These are phyloP conservation scores for Coenobita brevimanus DNA, from an alignment of 1,140 invertebrate genomes.

Conservation along the genomic window DNA sequence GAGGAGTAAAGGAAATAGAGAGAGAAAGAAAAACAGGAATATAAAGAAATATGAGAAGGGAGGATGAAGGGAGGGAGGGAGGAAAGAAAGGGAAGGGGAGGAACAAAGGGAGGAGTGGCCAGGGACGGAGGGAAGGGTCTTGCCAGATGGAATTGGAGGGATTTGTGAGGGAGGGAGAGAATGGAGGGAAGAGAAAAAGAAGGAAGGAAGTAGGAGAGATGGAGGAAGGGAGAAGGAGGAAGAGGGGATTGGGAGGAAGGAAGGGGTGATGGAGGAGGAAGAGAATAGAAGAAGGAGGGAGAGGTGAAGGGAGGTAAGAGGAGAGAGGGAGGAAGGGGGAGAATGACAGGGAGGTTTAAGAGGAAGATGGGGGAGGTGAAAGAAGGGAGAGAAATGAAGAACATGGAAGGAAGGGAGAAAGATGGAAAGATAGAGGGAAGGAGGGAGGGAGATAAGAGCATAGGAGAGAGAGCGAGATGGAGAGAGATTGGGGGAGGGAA, in stretches of 20 bases:
- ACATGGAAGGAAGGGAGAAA: too few relatives aligned
- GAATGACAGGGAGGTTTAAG: neutral
- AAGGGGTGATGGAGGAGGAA: neutral
- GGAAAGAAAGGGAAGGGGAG: too few relatives aligned
- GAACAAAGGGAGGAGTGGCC: too few relatives aligned
- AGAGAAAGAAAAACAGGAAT: too few relatives aligned
- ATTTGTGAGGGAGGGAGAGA: neutral
- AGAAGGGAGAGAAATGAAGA: neutral
- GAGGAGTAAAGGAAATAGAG: too few relatives aligned
- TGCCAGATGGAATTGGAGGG: neutral
- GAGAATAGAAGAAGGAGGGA: neutral
- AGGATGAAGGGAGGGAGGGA: too few relatives aligned
- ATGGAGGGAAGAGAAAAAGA: neutral
- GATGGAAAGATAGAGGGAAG: neutral
- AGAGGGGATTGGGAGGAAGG: neutral
- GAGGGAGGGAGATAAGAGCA: too few relatives aligned
- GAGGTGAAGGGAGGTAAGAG: neutral
- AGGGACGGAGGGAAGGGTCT: too few relatives aligned
- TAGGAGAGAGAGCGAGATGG: neutral
- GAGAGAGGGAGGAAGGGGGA: neutral
- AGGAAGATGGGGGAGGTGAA: neutral
- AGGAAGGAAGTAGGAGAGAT: neutral
- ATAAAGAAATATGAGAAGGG: too few relatives aligned
- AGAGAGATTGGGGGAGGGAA: neutral
- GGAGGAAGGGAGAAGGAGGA: neutral